A percentile compares a stretch with the other conserved stretches of the same genome.
Conservation (phyloP, 2,888 invertebrate species). For the Byasa hedistus region DNA sequence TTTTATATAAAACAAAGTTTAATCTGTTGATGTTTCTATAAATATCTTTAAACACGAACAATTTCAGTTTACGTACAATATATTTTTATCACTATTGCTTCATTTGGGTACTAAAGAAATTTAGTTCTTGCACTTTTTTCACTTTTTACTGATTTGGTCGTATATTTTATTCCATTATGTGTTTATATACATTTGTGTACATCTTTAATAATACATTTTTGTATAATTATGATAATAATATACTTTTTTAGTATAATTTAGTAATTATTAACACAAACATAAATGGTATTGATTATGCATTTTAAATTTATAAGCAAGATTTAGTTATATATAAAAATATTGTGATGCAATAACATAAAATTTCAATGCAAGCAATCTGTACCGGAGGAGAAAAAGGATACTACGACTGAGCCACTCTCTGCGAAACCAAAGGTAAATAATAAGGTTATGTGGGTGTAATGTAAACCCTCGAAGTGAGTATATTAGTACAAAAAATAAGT, state of each 20-base stretch:
- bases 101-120: neutral
- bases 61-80: neutral
- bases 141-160: neutral
- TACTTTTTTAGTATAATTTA: too few relatives aligned
- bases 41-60: neutral
- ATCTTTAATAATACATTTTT: too few relatives aligned
- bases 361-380: slow-evolving; percentile 25
- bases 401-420: slow-evolving; percentile 7
- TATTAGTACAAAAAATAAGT: neutral
- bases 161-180: too few relatives aligned
- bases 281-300: too few relatives aligned
- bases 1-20: neutral
- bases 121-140: neutral
- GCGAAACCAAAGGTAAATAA: slow-evolving; percentile 28
- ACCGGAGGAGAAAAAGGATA: slow-evolving; percentile 27
- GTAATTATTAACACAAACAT: too few relatives aligned
- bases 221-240: too few relatives aligned
- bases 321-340: too few relatives aligned
- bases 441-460: neutral
- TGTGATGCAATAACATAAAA: slow-evolving; percentile 2
- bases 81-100: neutral
- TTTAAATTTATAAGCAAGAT: too few relatives aligned
- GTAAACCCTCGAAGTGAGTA: neutral
- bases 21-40: neutral
- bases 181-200: too few relatives aligned